Evolutionary conservation across 2,888 invertebrate species (phyloP), one percentile per base, ranked within the genome.

Genomic region (Agriopis aurantiaria): DNA sequence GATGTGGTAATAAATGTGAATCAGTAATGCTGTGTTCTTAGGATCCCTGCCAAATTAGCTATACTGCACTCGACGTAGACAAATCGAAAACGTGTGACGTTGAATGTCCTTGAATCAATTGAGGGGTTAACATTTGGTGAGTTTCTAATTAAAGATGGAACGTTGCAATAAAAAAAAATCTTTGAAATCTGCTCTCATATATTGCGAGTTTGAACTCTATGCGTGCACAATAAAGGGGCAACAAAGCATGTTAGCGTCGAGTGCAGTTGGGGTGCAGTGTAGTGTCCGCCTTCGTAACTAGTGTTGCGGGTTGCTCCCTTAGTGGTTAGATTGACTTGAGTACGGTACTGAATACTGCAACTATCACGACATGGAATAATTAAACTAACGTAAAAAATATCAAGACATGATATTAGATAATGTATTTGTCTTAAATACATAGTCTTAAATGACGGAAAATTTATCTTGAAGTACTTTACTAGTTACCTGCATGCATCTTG

Each of bases 1-100:
- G 87, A 91, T 92, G 91, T 92, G 91, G 89, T 92, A 88, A 88
- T 90, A 88, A 87, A 91, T 91, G 90, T 92, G 88, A 90, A 88
- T 87, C 89, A 87, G 89, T 91, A 90, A 88, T 83, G 88, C 88
- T 83, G 88, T 92, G 87, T 91, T 86, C 84, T 91, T 91, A 91
- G 92, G 85, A 89, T 87, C 83, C 85, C 85, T 89, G 88, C 86
- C 84, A 83, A 75, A 78, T 75, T 78, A 72, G 80, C 85, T 83
- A 81, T 72, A 84, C 87, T 91, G 87, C 85, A 88, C 87, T 91
- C 87, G 84, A 85, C 80, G 75, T 73, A 78, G 76, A 69, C 63
- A 65, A 69, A 46, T 62, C 61, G 62, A 62, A 46, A 52, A 8
- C 11, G 23, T 59, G 10, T 43, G n/a, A 45, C 17, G 10, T 40